A percentile compares a stretch with the other conserved stretches of the same genome.
Evolutionary conservation across 2,113 vertebrate genomes (phyloP).

Genomic region (Geococcyx californianus): DNA sequence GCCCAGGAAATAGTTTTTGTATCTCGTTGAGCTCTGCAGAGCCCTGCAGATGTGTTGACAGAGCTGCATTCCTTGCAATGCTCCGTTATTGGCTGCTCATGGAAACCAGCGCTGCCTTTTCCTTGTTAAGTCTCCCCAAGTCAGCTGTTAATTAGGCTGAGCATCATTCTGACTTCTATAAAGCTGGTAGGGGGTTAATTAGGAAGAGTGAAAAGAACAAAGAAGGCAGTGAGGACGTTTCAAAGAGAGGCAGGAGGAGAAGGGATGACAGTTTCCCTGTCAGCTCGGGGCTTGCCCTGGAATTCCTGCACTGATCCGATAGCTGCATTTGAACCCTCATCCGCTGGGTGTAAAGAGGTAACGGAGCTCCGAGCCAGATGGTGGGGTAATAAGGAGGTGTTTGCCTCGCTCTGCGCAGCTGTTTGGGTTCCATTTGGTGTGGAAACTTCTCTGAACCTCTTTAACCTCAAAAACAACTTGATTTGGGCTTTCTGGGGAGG

Average conservation of each 20-base stretch:
- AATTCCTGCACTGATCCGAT: not conserved
- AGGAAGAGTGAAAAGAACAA: slow-evolving; percentile 2
- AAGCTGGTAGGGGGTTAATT: not conserved
- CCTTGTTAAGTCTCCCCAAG: not conserved
- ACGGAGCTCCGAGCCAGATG: not conserved
- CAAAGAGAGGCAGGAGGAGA: not conserved
- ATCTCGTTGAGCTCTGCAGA: not conserved
- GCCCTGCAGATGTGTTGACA: not conserved
- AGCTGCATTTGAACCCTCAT: not conserved
- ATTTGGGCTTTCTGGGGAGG: not conserved
- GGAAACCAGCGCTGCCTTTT: not conserved
- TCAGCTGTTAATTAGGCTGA: slow-evolving; percentile 42
- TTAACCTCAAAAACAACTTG: not conserved
- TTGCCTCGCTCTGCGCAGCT: fast-evolving
- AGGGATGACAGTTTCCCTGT: not conserved
- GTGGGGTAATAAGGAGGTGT: not conserved
- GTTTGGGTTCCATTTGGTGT: not conserved
- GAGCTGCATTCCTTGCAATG: not conserved
- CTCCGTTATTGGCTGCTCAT: not conserved
- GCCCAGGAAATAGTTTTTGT: not conserved
- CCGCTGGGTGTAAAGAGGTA: not conserved
- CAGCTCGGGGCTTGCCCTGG: not conserved
- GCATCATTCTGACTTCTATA: not conserved
- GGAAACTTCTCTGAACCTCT: not conserved
- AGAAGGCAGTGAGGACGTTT: not conserved